Conservation (phyloP, 2,113 vertebrate genomes). For the Colaptes auratus region DNA sequence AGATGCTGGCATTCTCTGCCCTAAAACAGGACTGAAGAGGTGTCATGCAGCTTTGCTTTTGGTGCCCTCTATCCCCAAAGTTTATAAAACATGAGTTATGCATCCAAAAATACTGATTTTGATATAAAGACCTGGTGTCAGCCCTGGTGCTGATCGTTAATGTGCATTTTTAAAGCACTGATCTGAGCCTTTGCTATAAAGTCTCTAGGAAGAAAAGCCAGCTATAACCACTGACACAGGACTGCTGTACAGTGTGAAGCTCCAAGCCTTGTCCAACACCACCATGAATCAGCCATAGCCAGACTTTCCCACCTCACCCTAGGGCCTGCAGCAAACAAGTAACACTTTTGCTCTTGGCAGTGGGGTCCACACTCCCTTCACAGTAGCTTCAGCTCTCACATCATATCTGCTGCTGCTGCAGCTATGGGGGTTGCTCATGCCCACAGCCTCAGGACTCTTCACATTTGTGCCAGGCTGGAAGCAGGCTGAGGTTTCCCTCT, state of each 20-base stretch:
- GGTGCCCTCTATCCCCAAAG: not conserved
- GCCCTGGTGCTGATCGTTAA: not conserved
- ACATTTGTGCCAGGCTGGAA: not conserved
- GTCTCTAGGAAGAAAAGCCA: not conserved
- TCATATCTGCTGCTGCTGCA: not conserved
- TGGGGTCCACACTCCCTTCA: not conserved
- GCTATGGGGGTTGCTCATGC: not conserved
- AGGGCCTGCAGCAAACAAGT: not conserved
- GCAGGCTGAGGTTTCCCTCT: constrained; percentile 16
- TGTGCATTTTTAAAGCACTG: not conserved
- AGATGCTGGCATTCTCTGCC: not conserved
- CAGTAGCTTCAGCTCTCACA: not conserved
- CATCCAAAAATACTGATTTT: not conserved
- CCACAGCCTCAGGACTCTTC: not conserved
- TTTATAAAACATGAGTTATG: not conserved
- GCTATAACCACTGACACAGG: not conserved
- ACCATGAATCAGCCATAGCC: not conserved
- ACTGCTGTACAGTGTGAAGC: not conserved
- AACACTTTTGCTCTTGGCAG: not conserved
- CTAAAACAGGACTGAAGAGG: not conserved
- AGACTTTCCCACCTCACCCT: not conserved
- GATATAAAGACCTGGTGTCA: not conserved
- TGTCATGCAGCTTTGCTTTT: not conserved
- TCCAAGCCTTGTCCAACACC: not conserved
- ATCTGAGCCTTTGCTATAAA: not conserved